Conservation (phyloP, 2,113 vertebrate species). For the Halcyon malimbica region DNA sequence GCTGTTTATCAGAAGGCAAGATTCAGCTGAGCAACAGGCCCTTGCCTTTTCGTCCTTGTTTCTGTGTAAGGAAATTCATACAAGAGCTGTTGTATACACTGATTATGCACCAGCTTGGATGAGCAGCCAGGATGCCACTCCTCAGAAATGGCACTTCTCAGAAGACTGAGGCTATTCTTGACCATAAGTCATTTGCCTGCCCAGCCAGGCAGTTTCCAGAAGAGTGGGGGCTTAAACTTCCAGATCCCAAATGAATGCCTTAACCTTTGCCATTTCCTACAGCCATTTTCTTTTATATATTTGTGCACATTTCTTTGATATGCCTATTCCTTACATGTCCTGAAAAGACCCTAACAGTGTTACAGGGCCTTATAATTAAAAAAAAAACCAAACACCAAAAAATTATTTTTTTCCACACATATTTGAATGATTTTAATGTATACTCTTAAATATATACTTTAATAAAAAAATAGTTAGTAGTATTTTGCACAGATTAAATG, state of each 20-base stretch:
- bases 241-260: background rate
- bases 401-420: background rate
- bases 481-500: background rate
- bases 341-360: background rate
- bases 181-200: background rate
- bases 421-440: background rate
- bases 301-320: background rate
- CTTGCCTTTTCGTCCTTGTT: background rate
- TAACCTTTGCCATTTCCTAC: background rate
- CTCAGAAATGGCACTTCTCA: background rate
- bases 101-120: fast-evolving
- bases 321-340: background rate
- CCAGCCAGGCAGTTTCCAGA: background rate
- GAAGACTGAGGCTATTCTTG: background rate
- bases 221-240: background rate
- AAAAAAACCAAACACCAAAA: background rate
- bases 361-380: background rate
- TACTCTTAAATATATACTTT: background rate
- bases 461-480: background rate
- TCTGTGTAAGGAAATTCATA: background rate
- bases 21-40: background rate
- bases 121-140: background rate
- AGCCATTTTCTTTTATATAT: background rate
- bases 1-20: background rate
- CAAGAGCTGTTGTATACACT: background rate